phyloP scores from a whole-genome alignment of 2,888 invertebrate species.

The Bellardia bayeri region DNA sequence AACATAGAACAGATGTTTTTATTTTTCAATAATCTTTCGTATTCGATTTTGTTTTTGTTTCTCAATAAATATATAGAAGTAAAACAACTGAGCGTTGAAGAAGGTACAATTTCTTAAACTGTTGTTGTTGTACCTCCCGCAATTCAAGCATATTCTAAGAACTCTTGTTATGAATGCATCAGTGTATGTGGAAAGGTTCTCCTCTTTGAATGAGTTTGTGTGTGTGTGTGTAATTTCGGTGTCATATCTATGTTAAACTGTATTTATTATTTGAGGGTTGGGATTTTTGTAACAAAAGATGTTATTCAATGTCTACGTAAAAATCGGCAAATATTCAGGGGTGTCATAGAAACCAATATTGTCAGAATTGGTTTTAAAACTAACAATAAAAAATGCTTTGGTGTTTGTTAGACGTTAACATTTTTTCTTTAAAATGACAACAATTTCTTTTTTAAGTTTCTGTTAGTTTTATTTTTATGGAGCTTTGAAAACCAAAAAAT shows the following conservation, averaged over 20 bases:
- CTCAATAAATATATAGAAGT: not conserved
- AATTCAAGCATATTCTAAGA: slow-evolving; percentile 51
- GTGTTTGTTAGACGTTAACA: not conserved
- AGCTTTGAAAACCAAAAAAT: too few relatives aligned
- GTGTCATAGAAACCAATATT: too few relatives aligned
- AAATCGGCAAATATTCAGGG: slow-evolving; percentile 15
- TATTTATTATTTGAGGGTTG: slow-evolving; percentile 54
- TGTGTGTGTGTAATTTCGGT: not conserved
- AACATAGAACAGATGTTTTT: slow-evolving; percentile 56
- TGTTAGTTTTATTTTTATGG: too few relatives aligned
- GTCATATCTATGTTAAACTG: slow-evolving; percentile 19
- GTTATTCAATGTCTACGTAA: slow-evolving; percentile 38
- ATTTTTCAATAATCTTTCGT: not conserved
- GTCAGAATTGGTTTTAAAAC: too few relatives aligned
- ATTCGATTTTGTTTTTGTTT: not conserved
- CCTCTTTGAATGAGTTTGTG: not conserved
- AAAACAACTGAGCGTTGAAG: not conserved
- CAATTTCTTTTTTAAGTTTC: too few relatives aligned
- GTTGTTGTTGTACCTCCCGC: slow-evolving; percentile 52
- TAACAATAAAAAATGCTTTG: too few relatives aligned
- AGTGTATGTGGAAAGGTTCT: slow-evolving; percentile 1
- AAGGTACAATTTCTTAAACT: not conserved
- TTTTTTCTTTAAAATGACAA: too few relatives aligned
- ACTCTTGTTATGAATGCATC: slow-evolving; percentile 11
- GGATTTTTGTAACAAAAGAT: slow-evolving; percentile 10